Percentiles rank a stretch among this genome's conserved stretches.
Conservation (phyloP, 2,888 invertebrate genomes). For the Rhingia rostrata region DNA sequence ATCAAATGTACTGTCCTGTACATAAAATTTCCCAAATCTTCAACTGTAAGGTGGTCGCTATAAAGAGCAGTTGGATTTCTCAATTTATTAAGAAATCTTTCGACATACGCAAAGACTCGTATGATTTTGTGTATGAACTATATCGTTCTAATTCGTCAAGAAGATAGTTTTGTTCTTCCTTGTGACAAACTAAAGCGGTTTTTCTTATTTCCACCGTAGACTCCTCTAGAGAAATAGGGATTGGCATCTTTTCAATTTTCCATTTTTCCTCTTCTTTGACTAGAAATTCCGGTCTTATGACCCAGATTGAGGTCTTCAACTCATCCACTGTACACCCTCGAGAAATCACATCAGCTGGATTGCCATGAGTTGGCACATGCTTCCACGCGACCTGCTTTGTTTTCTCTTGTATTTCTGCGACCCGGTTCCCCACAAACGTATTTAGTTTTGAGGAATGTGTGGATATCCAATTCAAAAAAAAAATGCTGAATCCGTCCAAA, state of each 20-base stretch:
- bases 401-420: constrained; percentile 55
- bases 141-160: too few relatives aligned
- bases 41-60: background rate
- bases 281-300: too few relatives aligned
- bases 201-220: background rate
- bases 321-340: constrained; percentile 11
- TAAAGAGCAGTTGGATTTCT: background rate
- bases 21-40: background rate
- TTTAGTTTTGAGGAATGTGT: constrained; percentile 63
- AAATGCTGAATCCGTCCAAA: constrained; percentile 68
- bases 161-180: background rate
- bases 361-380: constrained; percentile 42
- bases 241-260: too few relatives aligned
- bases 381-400: constrained; percentile 40
- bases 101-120: background rate
- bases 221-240: too few relatives aligned
- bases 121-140: too few relatives aligned
- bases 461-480: too few relatives aligned
- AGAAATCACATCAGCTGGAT: constrained; percentile 60
- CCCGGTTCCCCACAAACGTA: too few relatives aligned
- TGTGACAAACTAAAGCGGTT: background rate
- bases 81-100: too few relatives aligned
- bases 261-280: too few relatives aligned
- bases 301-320: too few relatives aligned
- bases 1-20: background rate